phyloP scores from a whole-genome alignment of 2,113 vertebrate species.

The Nematolebias whitei region DNA sequence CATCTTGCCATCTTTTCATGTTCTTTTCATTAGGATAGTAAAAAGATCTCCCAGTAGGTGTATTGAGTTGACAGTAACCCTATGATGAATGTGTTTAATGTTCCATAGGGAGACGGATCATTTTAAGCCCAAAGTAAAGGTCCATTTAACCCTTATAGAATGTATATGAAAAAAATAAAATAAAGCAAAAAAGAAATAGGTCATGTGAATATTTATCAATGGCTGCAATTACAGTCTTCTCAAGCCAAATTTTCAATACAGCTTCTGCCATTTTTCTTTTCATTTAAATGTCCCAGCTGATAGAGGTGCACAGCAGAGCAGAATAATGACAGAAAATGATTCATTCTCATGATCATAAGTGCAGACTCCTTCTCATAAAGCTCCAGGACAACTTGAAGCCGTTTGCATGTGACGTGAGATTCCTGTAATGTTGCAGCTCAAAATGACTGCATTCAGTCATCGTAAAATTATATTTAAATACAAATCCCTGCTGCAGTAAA shows the following conservation, averaged over 20 bases:
- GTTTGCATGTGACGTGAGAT: constrained; percentile 15
- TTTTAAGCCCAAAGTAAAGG: not conserved
- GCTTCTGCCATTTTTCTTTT: constrained; percentile 34
- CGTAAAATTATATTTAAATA: constrained; percentile 34
- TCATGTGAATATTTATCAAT: constrained; percentile 4
- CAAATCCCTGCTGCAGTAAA: constrained; percentile 36
- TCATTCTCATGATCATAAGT: constrained; percentile 31
- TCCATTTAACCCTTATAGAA: constrained; percentile 8
- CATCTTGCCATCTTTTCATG: constrained; percentile 39
- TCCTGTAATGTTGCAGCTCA: constrained; percentile 31
- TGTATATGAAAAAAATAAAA: constrained; percentile 20
- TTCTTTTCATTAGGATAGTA: constrained; percentile 41
- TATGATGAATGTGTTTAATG: not conserved
- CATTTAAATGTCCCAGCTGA: constrained; percentile 39
- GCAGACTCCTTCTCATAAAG: constrained; percentile 15
- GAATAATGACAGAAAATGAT: constrained; percentile 50
- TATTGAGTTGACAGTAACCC: constrained; percentile 12
- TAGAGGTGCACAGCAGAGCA: constrained; percentile 36
- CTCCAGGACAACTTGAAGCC: constrained; percentile 37
- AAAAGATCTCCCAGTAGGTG: constrained; percentile 31
- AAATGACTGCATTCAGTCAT: constrained; percentile 43
- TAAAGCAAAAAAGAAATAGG: not conserved
- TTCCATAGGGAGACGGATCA: not conserved
- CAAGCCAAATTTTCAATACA: constrained; percentile 14
- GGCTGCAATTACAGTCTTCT: constrained; percentile 33